Evolutionary conservation across 92 coral and sea anemone genomes (phyloP).

Genomic region (Zoanthus sansibaricus): DNA sequence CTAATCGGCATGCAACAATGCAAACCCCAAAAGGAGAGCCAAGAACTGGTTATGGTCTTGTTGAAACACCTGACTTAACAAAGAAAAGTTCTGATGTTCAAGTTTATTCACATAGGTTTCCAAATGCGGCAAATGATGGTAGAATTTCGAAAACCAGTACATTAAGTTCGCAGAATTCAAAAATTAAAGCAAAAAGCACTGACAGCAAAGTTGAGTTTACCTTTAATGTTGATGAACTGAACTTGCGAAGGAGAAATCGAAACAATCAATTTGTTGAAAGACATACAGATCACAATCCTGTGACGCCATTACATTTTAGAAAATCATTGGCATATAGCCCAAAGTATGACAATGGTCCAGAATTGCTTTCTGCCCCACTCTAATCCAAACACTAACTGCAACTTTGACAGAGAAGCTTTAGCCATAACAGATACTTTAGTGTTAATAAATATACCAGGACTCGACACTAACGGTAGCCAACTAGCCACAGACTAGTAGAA

Average conservation of each 20-base stretch:
- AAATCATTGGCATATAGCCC: slow-evolving; percentile 97
- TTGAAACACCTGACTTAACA: slow-evolving; percentile 58
- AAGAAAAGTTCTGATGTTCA: slow-evolving; percentile 18
- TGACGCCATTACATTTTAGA: slow-evolving; percentile 85
- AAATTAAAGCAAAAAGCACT: slow-evolving; percentile 40
- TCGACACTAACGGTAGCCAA: too few relatives aligned
- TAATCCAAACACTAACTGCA: neutral
- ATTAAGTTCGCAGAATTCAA: slow-evolving; percentile 44
- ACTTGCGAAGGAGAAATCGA: slow-evolving; percentile 73
- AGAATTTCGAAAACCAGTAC: slow-evolving; percentile 39
- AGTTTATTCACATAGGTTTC: slow-evolving; percentile 6
- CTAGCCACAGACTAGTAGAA: too few relatives aligned
- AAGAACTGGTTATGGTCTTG: slow-evolving; percentile 56
- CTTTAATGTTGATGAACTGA: slow-evolving; percentile 80
- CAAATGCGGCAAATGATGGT: slow-evolving; percentile 33
- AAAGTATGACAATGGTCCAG: slow-evolving; percentile 73
- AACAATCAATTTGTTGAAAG: slow-evolving; percentile 48
- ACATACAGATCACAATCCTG: slow-evolving; percentile 60
- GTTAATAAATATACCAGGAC: too few relatives aligned
- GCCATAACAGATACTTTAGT: too few relatives aligned
- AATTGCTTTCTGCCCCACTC: slow-evolving; percentile 84
- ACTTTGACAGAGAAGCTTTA: too few relatives aligned
- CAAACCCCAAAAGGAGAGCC: neutral
- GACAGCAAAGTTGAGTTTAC: slow-evolving; percentile 77
- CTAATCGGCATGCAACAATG: neutral